A percentile compares a stretch with the other conserved stretches of the same genome.
These are phyloP conservation scores for Balaeniceps rex DNA, from an alignment of 2,113 vertebrate species.

Conservation along the genomic window DNA sequence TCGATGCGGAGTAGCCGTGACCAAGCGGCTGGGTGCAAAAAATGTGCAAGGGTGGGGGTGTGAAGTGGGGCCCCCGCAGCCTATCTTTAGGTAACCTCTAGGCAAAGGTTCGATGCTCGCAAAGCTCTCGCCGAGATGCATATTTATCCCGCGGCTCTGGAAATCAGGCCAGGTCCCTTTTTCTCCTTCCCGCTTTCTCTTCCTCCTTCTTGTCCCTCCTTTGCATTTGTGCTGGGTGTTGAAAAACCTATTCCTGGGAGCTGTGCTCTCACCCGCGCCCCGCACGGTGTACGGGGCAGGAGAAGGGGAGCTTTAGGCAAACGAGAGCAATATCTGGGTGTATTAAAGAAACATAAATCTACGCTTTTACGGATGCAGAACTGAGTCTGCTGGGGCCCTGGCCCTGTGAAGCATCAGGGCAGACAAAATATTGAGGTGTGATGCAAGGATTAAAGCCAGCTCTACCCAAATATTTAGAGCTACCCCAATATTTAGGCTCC, in stretches of 20 bases:
- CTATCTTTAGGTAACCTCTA: constrained; percentile 41
- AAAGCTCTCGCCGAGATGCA: neutral
- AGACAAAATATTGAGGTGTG: neutral
- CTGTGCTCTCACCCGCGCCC: neutral
- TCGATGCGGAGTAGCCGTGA: neutral
- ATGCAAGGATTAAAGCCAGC: neutral
- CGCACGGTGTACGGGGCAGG: neutral
- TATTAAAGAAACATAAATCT: neutral
- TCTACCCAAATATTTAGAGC: neutral
- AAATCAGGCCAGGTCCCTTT: constrained; percentile 50
- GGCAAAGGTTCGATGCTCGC: neutral
- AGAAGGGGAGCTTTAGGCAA: neutral
- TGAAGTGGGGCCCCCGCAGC: neutral
- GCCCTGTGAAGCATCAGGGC: neutral
- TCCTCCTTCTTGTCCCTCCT: constrained; percentile 10
- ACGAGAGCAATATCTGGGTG: neutral
- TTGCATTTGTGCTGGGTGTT: neutral
- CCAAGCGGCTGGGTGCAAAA: neutral
- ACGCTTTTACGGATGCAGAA: neutral
- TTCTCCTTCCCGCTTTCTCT: constrained; percentile 22
- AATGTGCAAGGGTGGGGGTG: neutral
- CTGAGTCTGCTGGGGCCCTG: neutral
- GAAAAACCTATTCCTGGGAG: neutral
- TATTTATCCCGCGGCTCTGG: neutral
- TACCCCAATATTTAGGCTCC: neutral